Evolutionary conservation across 2,888 invertebrate genomes (phyloP).

Genomic region (Lysandra coridon): DNA sequence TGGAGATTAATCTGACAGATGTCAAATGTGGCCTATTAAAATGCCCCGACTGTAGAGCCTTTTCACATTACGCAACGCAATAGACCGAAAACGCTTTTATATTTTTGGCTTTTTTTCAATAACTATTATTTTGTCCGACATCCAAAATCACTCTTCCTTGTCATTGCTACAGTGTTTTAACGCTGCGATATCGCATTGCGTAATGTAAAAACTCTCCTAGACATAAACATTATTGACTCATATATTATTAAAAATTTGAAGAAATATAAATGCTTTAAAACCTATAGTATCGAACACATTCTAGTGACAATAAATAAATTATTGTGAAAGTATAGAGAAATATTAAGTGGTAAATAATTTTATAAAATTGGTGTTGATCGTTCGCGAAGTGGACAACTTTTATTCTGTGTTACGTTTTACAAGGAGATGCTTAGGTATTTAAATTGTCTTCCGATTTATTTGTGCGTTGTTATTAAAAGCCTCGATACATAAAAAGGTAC

Average conservation of each 20-base stretch:
- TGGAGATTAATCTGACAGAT: too few species aligned
- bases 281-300: conserved; percentile 24
- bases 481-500: background rate
- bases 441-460: background rate
- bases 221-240: conserved; percentile 9
- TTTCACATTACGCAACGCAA: background rate
- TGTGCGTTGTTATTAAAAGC: background rate
- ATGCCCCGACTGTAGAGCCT: too few species aligned
- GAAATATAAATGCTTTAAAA: conserved; percentile 28
- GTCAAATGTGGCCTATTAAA: too few species aligned
- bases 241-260: conserved; percentile 21
- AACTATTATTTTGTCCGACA: background rate
- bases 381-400: conserved; percentile 35
- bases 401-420: conserved; percentile 19
- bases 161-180: background rate
- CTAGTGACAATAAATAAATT: conserved; percentile 18
- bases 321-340: conserved; percentile 4
- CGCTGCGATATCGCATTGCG: background rate
- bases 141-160: background rate
- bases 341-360: conserved; percentile 35
- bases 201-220: background rate
- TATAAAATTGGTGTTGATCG: conserved; percentile 40
- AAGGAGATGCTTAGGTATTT: background rate
- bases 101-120: background rate
- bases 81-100: background rate